Evolutionary conservation across 2,797 vertebrate species (phyloP).

Genomic region (Cirrhinus molitorella): DNA sequence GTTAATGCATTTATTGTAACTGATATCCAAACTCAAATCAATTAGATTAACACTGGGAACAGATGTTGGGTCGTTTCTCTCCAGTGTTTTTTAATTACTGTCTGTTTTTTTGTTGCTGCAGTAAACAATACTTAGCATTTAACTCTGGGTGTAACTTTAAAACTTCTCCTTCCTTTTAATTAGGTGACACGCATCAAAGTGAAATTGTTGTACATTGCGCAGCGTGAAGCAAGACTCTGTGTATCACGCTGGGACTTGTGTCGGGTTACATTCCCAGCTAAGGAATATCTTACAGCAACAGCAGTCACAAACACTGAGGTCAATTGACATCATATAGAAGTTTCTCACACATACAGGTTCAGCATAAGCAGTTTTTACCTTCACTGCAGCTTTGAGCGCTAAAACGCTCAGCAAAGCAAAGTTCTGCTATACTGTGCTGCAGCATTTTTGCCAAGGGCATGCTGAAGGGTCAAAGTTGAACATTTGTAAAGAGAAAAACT

Average conservation of each 20-base stretch:
- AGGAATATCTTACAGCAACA: not conserved
- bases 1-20: slow-evolving; percentile 30
- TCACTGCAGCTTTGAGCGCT: not conserved
- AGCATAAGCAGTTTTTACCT: slow-evolving; percentile 11
- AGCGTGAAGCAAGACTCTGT: slow-evolving; percentile 8
- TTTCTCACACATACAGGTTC: not conserved
- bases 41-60: slow-evolving; percentile 72
- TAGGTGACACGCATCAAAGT: slow-evolving; percentile 9
- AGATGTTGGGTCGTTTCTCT: slow-evolving; percentile 66
- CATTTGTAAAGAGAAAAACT: slow-evolving; percentile 33
- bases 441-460: slow-evolving; percentile 14
- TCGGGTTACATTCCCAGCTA: not conserved
- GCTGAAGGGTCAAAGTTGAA: slow-evolving; percentile 15
- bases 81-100: slow-evolving; percentile 74
- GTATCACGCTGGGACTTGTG: slow-evolving; percentile 24
- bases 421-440: not conserved
- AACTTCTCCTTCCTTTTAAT: slow-evolving; percentile 39
- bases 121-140: slow-evolving; percentile 57
- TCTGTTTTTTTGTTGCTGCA: slow-evolving; percentile 55
- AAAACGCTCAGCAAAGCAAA: slow-evolving; percentile 4
- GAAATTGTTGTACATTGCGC: not conserved
- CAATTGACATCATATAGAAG: slow-evolving; percentile 15
- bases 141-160: slow-evolving; percentile 31
- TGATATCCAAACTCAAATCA: slow-evolving; percentile 63
- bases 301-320: slow-evolving; percentile 12